Base-by-base conservation (phyloP, 1,140 invertebrate genomes). In the Leptinotarsa texana region DNA sequence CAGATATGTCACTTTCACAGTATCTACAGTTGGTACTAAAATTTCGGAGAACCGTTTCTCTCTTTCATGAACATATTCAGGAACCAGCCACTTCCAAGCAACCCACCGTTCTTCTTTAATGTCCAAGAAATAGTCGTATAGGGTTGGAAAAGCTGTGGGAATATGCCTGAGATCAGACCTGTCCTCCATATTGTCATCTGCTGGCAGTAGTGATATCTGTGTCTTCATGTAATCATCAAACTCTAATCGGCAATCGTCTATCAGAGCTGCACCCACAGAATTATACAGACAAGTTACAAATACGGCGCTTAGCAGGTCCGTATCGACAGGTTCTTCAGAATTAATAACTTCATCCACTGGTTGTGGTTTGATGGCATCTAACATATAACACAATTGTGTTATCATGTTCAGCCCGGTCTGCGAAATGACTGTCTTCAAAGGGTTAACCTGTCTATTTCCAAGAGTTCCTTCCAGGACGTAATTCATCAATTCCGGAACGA, bases 11-110 rank as follows among this genome's bases (percentile, higher is more conserved):
- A 92, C 91, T 66, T 92, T 87, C 8, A 95, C 87, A 1, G 95
- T 96, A 82, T 97, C 95, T 1, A 95, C 89, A 0, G 95, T 98
- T 0, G 95, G 95, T 3, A 98, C 95, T 15, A 97, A 86, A 81
- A 97, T 96, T 69, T 96, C 91, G 17, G 90, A 92, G 83, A 95
- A 96, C 79, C 89, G 90, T 79, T 89, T 89, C 1, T 86, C 80
- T 1, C 88, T 86, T 79, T 94, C 89, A 82, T 97, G 95, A 0
- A 90, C 79, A 82, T 97, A 97, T 13, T 87, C 82, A 0, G 91
- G 91, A 5, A 97, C 91, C 27, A 95, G 81, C 86, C 90, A 91
- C 75, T 91, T 90, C 95, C 95, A 97, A 8, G 95, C 92, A n/a
- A 92, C 88, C 96, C 96, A 98, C n/a, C 87, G 85, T 79, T 86